phyloP scores from a whole-genome alignment of 2,113 vertebrate genomes.

The Dasypus novemcinctus region DNA sequence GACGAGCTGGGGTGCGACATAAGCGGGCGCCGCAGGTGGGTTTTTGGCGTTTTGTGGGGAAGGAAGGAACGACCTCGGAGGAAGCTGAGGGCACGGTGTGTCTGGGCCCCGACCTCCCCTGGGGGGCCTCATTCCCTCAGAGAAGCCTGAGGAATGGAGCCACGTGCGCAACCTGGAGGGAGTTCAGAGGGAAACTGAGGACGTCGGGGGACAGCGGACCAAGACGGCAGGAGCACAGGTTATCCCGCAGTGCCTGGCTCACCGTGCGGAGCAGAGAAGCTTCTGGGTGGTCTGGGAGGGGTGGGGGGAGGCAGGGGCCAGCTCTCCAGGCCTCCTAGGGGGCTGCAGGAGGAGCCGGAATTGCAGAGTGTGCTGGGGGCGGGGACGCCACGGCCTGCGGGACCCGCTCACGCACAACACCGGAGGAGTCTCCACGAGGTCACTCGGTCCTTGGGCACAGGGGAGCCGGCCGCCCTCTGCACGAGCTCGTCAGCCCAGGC shows the following conservation, averaged over 20 bases:
- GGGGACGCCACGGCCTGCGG: background rate
- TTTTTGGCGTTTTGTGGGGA: background rate
- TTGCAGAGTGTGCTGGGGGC: background rate
- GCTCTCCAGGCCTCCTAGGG: background rate
- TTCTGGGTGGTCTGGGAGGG: background rate
- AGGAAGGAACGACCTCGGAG: no score
- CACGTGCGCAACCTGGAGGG: background rate
- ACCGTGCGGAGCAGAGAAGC: rapidly evolving
- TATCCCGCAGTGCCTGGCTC: no score
- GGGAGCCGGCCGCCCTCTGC: background rate
- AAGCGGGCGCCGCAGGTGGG: background rate
- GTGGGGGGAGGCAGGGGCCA: rapidly evolving
- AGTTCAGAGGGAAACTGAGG: background rate
- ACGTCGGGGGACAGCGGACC: background rate
- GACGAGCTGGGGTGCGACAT: background rate
- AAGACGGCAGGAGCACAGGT: rapidly evolving
- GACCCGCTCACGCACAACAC: no score
- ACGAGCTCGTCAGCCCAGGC: background rate
- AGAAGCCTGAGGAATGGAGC: background rate
- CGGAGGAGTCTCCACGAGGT: background rate
- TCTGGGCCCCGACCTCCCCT: rapidly evolving
- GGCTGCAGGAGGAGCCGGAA: no score
- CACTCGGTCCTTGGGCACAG: background rate
- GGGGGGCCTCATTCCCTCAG: rapidly evolving
- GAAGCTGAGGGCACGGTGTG: rapidly evolving